phyloP scores from a whole-genome alignment of 2,113 vertebrate species.

The Raja brachyura region DNA sequence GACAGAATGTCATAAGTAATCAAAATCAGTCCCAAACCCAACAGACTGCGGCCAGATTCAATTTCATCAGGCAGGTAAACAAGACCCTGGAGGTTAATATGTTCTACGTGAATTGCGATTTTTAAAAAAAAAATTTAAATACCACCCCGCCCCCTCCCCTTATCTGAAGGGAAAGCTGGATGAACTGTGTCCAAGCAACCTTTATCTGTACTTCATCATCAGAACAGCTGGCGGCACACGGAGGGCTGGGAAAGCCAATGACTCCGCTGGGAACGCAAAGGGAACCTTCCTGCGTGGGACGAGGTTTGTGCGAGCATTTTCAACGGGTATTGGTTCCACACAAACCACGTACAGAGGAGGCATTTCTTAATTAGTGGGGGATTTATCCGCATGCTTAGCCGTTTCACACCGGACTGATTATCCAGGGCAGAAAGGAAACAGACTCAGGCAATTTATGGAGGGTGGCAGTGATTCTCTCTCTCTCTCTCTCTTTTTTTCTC shows the following conservation, averaged over 20 bases:
- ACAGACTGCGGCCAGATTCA: not conserved
- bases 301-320: not conserved
- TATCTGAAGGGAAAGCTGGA: not conserved
- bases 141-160: no score
- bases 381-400: not conserved
- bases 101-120: not conserved
- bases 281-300: not conserved
- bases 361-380: no score
- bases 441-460: not conserved
- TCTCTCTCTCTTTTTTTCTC: not conserved
- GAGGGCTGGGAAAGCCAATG: not conserved
- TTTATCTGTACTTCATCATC: not conserved
- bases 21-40: not conserved
- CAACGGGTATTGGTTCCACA: not conserved
- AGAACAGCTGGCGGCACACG: not conserved
- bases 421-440: not conserved
- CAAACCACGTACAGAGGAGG: not conserved
- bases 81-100: not conserved
- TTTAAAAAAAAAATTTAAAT: not conserved
- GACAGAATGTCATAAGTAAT: conserved; percentile 10
- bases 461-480: not conserved
- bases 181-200: not conserved
- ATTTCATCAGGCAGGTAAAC: not conserved
- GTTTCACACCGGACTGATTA: not conserved
- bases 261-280: not conserved